A percentile compares a stretch with the other conserved stretches of the same genome.
Evolutionary conservation across 1,140 invertebrate species (phyloP).

Genomic region (Formica exsecta): DNA sequence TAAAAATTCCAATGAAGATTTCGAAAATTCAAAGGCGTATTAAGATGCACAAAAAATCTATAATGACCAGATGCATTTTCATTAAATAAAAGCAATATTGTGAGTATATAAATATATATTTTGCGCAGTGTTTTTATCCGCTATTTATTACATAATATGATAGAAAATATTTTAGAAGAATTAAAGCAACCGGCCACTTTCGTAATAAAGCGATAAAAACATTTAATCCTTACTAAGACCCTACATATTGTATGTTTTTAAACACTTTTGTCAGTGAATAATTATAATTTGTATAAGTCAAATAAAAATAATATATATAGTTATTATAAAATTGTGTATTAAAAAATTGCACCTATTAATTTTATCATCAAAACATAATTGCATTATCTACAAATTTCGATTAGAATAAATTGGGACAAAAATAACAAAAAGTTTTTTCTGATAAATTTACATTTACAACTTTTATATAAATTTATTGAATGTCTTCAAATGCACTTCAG

Average conservation of each 20-base stretch:
- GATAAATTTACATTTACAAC: background rate
- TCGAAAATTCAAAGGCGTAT: background rate
- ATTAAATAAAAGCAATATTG: background rate
- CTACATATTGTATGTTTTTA: background rate
- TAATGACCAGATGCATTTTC: background rate
- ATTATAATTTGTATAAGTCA: conserved; percentile 7
- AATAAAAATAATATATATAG: conserved; percentile 16
- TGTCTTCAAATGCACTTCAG: background rate
- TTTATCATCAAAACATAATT: conserved; percentile 14
- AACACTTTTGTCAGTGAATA: background rate
- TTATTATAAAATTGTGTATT: conserved; percentile 10
- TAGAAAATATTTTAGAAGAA: conserved; percentile 20
- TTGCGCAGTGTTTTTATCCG: conserved; percentile 30
- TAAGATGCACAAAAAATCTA: background rate
- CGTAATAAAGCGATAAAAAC: background rate
- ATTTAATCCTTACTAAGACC: background rate
- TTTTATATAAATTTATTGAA: background rate
- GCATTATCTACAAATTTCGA: background rate
- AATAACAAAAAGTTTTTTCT: background rate
- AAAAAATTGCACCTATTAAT: background rate
- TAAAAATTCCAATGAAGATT: background rate
- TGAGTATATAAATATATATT: conserved; percentile 6
- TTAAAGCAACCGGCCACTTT: conserved; percentile 27
- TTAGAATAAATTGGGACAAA: background rate
- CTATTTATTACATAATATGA: conserved; percentile 11